These are phyloP conservation scores for Drosophila athabasca DNA, from an alignment of 1,140 invertebrate species.

Conservation along the genomic window DNA sequence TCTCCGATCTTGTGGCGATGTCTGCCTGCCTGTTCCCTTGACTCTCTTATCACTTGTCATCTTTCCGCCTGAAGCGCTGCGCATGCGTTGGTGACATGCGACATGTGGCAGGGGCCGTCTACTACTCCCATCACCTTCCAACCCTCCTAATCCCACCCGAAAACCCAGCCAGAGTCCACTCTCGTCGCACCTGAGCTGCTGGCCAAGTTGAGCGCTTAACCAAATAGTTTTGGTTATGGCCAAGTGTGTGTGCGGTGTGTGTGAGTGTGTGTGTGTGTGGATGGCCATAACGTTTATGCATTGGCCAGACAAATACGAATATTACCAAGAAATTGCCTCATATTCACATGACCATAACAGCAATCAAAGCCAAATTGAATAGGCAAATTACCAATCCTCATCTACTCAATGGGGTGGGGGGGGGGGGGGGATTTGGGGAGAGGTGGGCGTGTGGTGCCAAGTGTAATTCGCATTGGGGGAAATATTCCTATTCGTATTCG, in stretches of 20 bases:
- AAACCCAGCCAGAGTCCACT: background rate
- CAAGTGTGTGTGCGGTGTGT: too few relatives aligned
- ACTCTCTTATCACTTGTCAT: constrained; percentile 46
- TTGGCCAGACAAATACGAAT: constrained; percentile 67
- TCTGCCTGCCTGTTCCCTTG: constrained; percentile 3
- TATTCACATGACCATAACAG: constrained; percentile 39
- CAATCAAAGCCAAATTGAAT: constrained; percentile 54
- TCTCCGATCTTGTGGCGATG: constrained; percentile 33
- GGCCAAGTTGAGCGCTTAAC: constrained; percentile 53
- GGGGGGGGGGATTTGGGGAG: too few relatives aligned
- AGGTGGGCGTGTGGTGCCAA: too few relatives aligned
- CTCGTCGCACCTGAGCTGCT: constrained; percentile 30
- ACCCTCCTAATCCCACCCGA: background rate
- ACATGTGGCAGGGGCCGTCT: background rate
- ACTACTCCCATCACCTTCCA: background rate
- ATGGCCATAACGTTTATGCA: constrained; percentile 56
- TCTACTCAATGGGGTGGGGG: constrained; percentile 1
- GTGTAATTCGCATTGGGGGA: too few relatives aligned
- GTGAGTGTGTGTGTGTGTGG: constrained; percentile 5
- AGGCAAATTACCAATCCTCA: constrained; percentile 51
- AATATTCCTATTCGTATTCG: too few relatives aligned
- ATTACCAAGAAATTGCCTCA: constrained; percentile 47
- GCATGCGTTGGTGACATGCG: constrained; percentile 44
- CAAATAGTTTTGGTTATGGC: constrained; percentile 50
- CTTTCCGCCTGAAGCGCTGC: constrained; percentile 44